These are phyloP conservation scores for Rhingia campestris DNA, from an alignment of 2,888 invertebrate genomes.

Conservation along the genomic window DNA sequence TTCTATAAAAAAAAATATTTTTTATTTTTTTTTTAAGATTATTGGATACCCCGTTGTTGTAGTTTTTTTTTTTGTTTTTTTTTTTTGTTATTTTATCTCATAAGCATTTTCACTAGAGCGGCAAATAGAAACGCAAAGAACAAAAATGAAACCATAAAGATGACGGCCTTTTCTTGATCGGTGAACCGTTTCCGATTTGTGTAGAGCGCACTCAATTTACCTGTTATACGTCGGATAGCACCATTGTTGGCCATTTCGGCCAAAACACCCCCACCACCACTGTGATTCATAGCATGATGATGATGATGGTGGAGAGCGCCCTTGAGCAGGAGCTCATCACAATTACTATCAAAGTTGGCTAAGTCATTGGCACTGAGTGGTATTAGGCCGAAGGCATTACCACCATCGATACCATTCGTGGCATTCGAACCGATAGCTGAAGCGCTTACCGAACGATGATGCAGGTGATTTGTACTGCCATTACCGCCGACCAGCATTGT, in stretches of 20 bases:
- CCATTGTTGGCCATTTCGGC: constrained; percentile 77
- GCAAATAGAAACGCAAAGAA: constrained; percentile 81
- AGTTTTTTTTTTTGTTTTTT: constrained; percentile 32
- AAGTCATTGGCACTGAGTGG: constrained; percentile 79
- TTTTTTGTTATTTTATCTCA: constrained; percentile 76
- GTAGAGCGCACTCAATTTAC: constrained; percentile 79
- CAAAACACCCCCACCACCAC: constrained; percentile 69
- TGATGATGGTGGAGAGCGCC: constrained; percentile 80
- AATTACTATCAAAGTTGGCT: constrained; percentile 79
- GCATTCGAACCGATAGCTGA: constrained; percentile 78
- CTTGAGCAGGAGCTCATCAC: constrained; percentile 80
- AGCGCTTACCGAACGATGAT: constrained; percentile 80
- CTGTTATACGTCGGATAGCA: constrained; percentile 83
- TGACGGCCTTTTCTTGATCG: constrained; percentile 82
- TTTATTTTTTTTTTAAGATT: background rate
- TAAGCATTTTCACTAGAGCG: constrained; percentile 81
- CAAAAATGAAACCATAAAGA: constrained; percentile 81
- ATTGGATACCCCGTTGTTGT: constrained; percentile 21
- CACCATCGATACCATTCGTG: constrained; percentile 76
- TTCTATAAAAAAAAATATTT: background rate
- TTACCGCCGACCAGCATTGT: constrained; percentile 72
- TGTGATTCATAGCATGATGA: constrained; percentile 77
- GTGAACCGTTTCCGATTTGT: constrained; percentile 81
- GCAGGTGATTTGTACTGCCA: constrained; percentile 75
- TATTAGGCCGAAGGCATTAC: constrained; percentile 77